A percentile compares a stretch with the other conserved stretches of the same genome.
These are phyloP conservation scores for Sebastes trivittatus DNA, from an alignment of 2,797 vertebrate species.

Conservation along the genomic window DNA sequence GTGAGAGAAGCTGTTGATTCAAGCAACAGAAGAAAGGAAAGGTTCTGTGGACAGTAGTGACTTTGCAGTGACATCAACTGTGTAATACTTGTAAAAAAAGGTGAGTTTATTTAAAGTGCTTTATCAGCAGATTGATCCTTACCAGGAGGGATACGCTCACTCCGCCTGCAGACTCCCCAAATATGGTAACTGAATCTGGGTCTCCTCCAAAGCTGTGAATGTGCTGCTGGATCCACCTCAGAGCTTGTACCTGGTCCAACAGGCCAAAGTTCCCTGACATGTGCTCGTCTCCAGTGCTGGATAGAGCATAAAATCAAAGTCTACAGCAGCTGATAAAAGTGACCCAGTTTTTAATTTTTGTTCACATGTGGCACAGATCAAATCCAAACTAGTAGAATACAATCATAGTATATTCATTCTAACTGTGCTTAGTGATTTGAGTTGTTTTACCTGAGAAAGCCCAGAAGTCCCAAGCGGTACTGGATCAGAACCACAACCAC, in stretches of 20 bases:
- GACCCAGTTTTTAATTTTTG: background rate
- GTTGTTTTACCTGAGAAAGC: constrained; percentile 84
- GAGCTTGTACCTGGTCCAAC: too few relatives aligned
- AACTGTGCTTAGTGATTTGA: background rate
- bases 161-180: constrained; percentile 85
- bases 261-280: too few relatives aligned
- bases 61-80: background rate
- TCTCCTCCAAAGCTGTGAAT: too few relatives aligned
- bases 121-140: background rate
- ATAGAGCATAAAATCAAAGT: background rate
- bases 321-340: background rate
- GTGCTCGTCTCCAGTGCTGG: background rate
- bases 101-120: background rate
- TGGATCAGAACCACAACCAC: constrained; percentile 86
- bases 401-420: background rate
- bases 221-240: too few relatives aligned
- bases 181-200: constrained; percentile 74
- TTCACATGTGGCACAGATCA: background rate
- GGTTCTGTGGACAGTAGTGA: background rate
- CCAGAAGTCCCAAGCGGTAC: constrained; percentile 85
- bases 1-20: constrained; percentile 75
- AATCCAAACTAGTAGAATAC: background rate
- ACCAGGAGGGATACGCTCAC: constrained; percentile 79
- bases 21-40: background rate
- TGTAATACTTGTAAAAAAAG: background rate